Base-by-base conservation (phyloP, 2,797 vertebrate genomes). In the Varecia variegata region DNA sequence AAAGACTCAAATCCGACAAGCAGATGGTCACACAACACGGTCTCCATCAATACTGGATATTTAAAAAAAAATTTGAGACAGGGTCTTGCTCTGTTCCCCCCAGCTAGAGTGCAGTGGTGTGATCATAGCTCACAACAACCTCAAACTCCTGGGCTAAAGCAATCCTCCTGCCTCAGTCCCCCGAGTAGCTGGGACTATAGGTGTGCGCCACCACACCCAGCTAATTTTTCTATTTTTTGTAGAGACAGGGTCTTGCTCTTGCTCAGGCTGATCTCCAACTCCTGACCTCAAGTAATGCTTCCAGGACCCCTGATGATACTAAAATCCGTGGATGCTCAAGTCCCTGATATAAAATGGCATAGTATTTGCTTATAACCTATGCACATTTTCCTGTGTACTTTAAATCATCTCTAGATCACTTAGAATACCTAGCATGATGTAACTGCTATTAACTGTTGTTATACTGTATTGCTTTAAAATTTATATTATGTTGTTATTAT, bases 11-110 rank as follows among this genome's bases (percentile, higher is more conserved):
- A 21, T 13, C 50, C 0, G 1, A 58, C 73, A 85, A 35, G 73
- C 1, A 25, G 40, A 40, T 2, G 21, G 10, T 35, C 76, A 38
- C 4, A 21, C 0, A 5, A 38, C 15, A 40, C 0, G 0, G 0
- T 45, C 71, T 68, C 40, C n/a, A 40, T 12, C 30, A 18, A 5
- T 21, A 21, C 8, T 27, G 32, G n/a, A 27, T 52, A 74, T 45
- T 10, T 80, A 1, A 25, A 56, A 56, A 56, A 56, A 23, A 5
- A 54, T 47, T 35, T 15, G 47, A 77, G 32, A 52, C 0, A 21
- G 74, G 21, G 32, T 77, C 7, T 77, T 8, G 12, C 32, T 54
- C 32, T 52, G 74, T 77, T 77, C 12, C 2, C 15, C 40, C 25
- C 14, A 27, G 25, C 40, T 45, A 43, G 40, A 73, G 27, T 45